Base-by-base conservation (phyloP, 2,797 vertebrate species). In the Anguilla marmorata region DNA sequence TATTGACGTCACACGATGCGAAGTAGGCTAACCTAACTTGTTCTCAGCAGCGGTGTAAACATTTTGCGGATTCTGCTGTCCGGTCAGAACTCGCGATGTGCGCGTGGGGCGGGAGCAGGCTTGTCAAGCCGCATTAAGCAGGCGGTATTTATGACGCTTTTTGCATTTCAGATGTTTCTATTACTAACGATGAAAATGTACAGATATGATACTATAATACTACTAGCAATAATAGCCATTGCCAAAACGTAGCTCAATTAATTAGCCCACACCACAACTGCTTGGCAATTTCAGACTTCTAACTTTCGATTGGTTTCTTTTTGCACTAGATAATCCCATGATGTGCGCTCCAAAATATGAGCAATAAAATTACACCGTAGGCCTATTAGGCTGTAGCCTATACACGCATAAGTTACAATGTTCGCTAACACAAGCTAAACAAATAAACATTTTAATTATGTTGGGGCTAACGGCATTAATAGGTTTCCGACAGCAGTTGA, bases 1-100 rank as follows among this genome's bases (percentile, higher is more conserved):
- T 85, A 72, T 85, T 84, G 89, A 88, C 88, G 89, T 89, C 89
- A 87, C 86, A 76, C 33, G 27, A 2, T 33, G n/a, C 72, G 48
- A 85, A 27, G 74, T 52, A 66, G 16, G 41, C 37, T 72, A 86
- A 86, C 66, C 60, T 24, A 33, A 19, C 41, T n/a, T 74, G 45
- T 86, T 63, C 66, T 33, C 37, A 72, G 21, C 21, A 16, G 19
- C 33, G 60, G 58, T 19, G 21, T 21, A 14, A 37, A 33, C 2
- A 11, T 84, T 16, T 56, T 37, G n/a, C 12, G 0, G 7, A 11
- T 50, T 19, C 30, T 85, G 58, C 58, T 66, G 33, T 19, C 8
- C 12, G 30, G 9, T 85, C 54, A 86, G 19, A 56, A 85, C 37
- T 37, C 19, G 8, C 48, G 9, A 60, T 66, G 19, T 60, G 85